A percentile compares a stretch with the other conserved stretches of the same genome.
Evolutionary conservation across 2,797 vertebrate species (phyloP).

Genomic region (Typhlichthys subterraneus): DNA sequence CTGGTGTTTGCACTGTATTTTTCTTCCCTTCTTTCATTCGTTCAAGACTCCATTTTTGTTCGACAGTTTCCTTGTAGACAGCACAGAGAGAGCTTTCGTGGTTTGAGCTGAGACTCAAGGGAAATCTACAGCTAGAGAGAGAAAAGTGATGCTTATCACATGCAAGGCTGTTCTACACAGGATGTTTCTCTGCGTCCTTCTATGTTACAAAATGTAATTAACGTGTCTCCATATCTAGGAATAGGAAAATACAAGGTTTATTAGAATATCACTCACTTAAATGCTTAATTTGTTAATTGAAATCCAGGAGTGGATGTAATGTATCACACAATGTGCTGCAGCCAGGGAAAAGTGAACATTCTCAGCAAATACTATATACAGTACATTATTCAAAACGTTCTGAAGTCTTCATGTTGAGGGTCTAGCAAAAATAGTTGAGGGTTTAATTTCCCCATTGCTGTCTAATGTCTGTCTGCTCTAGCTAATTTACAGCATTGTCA

Average conservation of each 20-base stretch:
- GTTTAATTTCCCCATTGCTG: no score
- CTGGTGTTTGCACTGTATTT: slow-evolving; percentile 28
- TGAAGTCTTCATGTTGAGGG: no score
- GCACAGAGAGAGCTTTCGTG: slow-evolving; percentile 41
- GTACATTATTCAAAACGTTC: no score
- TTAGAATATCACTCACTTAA: neutral
- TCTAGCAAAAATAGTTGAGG: no score
- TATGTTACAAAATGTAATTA: neutral
- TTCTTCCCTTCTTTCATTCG: slow-evolving; percentile 41
- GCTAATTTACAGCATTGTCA: no score
- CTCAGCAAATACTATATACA: no score
- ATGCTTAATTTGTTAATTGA: slow-evolving; percentile 22
- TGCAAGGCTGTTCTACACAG: slow-evolving; percentile 51
- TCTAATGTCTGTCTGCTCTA: no score
- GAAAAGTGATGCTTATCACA: slow-evolving; percentile 33
- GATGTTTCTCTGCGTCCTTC: no score
- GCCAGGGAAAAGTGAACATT: neutral
- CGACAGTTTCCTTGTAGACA: slow-evolving; percentile 64
- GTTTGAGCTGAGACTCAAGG: slow-evolving; percentile 66
- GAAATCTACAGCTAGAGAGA: slow-evolving; percentile 57
- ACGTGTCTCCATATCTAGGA: slow-evolving; percentile 38
- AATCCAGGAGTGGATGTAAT: slow-evolving; percentile 1
- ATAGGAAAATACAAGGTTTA: slow-evolving; percentile 18
- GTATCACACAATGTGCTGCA: slow-evolving; percentile 9
- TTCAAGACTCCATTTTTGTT: slow-evolving; percentile 66